Evolutionary conservation across 2,888 invertebrate species (phyloP).

Genomic region (Uropetala carovei): DNA sequence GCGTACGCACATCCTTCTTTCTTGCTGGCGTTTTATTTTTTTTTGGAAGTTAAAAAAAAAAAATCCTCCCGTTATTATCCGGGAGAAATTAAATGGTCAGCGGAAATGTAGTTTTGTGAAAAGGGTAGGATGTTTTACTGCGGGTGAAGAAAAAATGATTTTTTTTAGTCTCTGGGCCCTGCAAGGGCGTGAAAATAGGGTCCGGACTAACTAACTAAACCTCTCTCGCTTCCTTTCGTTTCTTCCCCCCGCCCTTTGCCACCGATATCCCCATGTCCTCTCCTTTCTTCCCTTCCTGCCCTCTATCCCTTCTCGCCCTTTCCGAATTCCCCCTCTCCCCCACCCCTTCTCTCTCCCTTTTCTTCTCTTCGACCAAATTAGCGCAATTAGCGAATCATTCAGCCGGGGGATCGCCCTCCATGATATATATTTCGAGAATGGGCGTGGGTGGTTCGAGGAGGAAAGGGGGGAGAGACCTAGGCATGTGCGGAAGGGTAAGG

Average conservation of each 20-base stretch:
- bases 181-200: neutral
- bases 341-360: neutral
- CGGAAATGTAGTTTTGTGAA: too few species aligned
- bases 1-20: neutral
- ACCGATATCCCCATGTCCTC: neutral
- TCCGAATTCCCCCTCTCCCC: neutral
- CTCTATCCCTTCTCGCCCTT: neutral
- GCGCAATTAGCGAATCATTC: slow-evolving; percentile 63
- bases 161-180: neutral
- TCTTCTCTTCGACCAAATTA: slow-evolving; percentile 20
- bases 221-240: neutral
- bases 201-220: neutral
- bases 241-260: neutral
- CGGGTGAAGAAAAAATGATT: neutral
- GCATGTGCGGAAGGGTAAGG: slow-evolving; percentile 26
- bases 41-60: neutral
- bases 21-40: neutral
- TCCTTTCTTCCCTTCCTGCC: too few species aligned
- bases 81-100: too few species aligned
- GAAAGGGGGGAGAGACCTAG: neutral
- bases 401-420: neutral
- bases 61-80: neutral
- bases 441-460: neutral
- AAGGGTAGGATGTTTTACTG: neutral
- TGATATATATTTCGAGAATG: slow-evolving; percentile 44